Evolutionary conservation across 2,113 vertebrate genomes (phyloP).

Genomic region (Oxygymnocypris stewartii): DNA sequence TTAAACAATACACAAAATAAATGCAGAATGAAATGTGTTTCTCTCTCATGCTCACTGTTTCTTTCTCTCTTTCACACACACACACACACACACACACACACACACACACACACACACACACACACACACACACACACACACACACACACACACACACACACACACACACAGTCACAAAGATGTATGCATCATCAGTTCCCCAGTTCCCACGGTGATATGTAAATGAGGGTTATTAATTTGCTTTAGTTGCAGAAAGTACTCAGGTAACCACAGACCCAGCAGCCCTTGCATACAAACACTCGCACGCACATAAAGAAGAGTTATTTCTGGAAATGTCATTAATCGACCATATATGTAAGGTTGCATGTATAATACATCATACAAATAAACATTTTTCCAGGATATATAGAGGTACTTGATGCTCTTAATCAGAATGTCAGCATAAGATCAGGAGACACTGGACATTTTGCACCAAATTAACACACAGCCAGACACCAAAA

Average conservation of each 20-base stretch:
- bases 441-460: conserved; percentile 29
- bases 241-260: conserved; percentile 44
- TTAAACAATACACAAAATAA: conserved; percentile 29
- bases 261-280: conserved; percentile 30
- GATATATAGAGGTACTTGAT: neutral
- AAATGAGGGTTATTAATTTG: conserved; percentile 50
- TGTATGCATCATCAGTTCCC: conserved; percentile 41
- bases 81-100: neutral
- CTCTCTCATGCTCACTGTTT: neutral
- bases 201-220: conserved; percentile 50
- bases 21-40: conserved; percentile 32
- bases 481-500: conserved; percentile 28
- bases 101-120: conserved; percentile 1
- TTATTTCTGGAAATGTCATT: conserved; percentile 28
- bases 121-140: conserved; percentile 8
- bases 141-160: neutral
- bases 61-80: conserved; percentile 11
- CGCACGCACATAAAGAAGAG: neutral
- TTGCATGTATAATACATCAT: neutral
- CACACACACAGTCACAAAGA: neutral
- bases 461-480: conserved; percentile 47
- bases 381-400: neutral
- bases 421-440: conserved; percentile 45
- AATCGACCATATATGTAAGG: conserved; percentile 17
- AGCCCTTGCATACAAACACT: conserved; percentile 1